Evolutionary conservation across 2,113 vertebrate genomes (phyloP), one percentile per base, ranked within the genome.

Genomic region (Nematolebias whitei): DNA sequence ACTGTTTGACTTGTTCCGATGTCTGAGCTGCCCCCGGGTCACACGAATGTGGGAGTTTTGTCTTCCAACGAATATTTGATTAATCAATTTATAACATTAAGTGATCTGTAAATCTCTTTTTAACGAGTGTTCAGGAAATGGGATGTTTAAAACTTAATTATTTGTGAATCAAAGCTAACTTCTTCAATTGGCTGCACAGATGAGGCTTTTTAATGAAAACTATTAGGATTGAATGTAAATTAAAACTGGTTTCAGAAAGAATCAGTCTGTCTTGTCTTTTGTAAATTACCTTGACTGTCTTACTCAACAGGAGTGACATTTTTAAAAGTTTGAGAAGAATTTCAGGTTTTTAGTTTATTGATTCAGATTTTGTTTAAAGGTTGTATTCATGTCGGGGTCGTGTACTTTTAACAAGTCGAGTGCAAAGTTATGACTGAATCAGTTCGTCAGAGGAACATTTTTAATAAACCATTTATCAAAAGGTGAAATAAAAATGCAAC

Each of bases 211-310:
- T 74, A 79, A 80, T 70, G 49, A 44, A 60, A 11, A 54, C 56
- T 69, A 74, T 82, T 69, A 80, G 26, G 83, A 81, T 66, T 68
- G 82, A 88, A 87, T 84, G 69, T 82, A 77, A 38, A 66, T 89
- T 85, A 68, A 87, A 87, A 69, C n/a, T 12, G 56, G 45, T 60
- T 83, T 87, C 81, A 76, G 7, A 78, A 77, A 73, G 38, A 14
- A 60, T 57, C 6, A 12, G 26, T 2, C 68, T 43, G 67, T 23
- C 18, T 70, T 53, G 35, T 68, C 1, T 63, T 73, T 49, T 49
- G 18, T 29, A 19, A 23, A 58, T 16, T 29, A 3, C 35, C 43
- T 57, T 59, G 62, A 12, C 32, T 47, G 12, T 1, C 10, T 68
- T 29, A 44, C n/a, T 68, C 10, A 43, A 32, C 7, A 47, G 23